Percentiles rank a stretch among this genome's conserved stretches.
Conservation (phyloP, 2,888 invertebrate genomes). For the Hydriomena furcata region DNA sequence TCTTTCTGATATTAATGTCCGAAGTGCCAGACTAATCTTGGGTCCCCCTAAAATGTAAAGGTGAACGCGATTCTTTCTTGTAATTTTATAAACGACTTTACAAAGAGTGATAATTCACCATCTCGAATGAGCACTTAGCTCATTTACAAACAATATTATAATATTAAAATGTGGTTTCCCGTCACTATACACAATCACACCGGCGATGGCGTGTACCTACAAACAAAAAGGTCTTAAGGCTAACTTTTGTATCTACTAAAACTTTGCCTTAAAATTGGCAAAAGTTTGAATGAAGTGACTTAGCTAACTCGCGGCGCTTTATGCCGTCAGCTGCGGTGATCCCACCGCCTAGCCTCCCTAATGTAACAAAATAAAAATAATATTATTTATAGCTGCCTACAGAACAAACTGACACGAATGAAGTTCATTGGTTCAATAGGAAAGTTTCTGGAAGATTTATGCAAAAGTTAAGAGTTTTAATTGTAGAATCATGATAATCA, state of each 20-base stretch:
- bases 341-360: conserved; percentile 73
- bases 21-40: conserved; percentile 67
- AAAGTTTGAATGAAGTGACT: conserved; percentile 80
- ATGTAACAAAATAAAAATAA: conserved; percentile 72
- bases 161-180: conserved; percentile 46
- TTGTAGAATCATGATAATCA: no score
- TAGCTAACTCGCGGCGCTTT: conserved; percentile 68
- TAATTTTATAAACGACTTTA: conserved; percentile 43
- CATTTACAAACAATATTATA: conserved; percentile 16
- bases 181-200: conserved; percentile 62
- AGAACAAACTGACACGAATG: conserved; percentile 43
- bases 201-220: no score
- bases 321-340: conserved; percentile 75
- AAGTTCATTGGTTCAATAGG: conserved; percentile 29
- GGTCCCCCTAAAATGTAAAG: conserved; percentile 50
- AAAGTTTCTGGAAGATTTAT: conserved; percentile 1
- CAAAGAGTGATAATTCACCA: conserved; percentile 29
- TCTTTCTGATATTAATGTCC: conserved; percentile 76
- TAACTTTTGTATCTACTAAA: conserved; percentile 70
- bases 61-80: conserved; percentile 43
- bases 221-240: conserved; percentile 64
- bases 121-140: conserved; percentile 11
- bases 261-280: conserved; percentile 71
- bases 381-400: conserved; percentile 59
- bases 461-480: not conserved